Base-by-base conservation (phyloP, 2,113 vertebrate species). In the Stercorarius parasiticus region DNA sequence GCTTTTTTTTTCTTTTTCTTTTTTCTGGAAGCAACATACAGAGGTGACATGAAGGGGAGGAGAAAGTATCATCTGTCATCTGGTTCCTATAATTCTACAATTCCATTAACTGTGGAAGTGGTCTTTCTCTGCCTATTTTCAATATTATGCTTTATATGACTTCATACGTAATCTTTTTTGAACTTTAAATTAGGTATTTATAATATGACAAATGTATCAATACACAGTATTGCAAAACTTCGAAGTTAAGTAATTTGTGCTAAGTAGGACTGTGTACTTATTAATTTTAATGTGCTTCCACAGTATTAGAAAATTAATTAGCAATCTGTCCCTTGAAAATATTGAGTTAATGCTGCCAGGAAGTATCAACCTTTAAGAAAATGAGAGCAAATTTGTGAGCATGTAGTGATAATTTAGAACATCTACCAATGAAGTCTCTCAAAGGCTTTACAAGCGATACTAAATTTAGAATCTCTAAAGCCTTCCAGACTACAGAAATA, bases 281-380 rank as follows among this genome's bases (percentile, higher is more conserved):
- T 8, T 90, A 76, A 72, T 73, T 90, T 83, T 58, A 70, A 11
- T 58, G 29, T 73, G 7, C 25, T 77, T 92, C 27, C 53, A 59
- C 25, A 83, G 27, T 50, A 79, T 67, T 84, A 64, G 38, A 83
- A 95, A 92, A 92, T 73, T 86, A 95, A 95, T 94, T 91, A 88
- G 38, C 45, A 29, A 49, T 61, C 64, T 83, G 25, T 70, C 59
- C 38, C 64, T 84, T 86, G 86, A 94, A 95, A 92, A 91, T 74
- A 90, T 17, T 92, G 59, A 95, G 23, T 81, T 66, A 86, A 88
- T 32, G 11, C 30, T 92, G 25, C 64, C 55, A 88, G 64, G 76
- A 88, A 74, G 21, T 91, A 72, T 42, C 65, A 95, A 55, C 38
- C 52, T 94, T 90, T 92, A 88, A 79, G 78, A 87, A 92, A 93